phyloP scores from a whole-genome alignment of 2,797 vertebrate genomes.

The Borostomias antarcticus region DNA sequence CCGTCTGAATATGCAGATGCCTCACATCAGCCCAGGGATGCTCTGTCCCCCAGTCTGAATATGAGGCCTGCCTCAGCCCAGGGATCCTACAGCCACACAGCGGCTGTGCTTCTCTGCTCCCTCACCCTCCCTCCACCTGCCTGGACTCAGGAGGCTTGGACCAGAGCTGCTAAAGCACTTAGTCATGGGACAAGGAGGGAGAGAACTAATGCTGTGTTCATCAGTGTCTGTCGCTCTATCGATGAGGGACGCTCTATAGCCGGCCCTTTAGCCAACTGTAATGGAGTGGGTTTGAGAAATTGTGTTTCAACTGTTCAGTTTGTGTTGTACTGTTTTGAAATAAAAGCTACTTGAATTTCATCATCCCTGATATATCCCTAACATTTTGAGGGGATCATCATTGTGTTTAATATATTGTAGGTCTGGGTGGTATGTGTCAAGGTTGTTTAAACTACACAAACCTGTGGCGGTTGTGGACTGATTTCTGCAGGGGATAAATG shows the following conservation, averaged over 20 bases:
- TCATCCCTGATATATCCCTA: no score
- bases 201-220: constrained; percentile 60
- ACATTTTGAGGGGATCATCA: no score
- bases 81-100: constrained; percentile 62
- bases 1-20: constrained; percentile 63
- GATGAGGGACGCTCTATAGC: constrained; percentile 60
- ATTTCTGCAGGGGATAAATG: no score
- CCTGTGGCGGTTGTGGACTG: no score
- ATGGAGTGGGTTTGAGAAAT: constrained; percentile 66
- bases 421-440: no score
- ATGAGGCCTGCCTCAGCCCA: constrained; percentile 66
- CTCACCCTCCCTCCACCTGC: constrained; percentile 54
- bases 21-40: constrained; percentile 62
- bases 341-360: constrained; percentile 56
- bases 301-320: constrained; percentile 53
- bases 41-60: constrained; percentile 48
- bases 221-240: constrained; percentile 45
- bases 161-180: constrained; percentile 74
- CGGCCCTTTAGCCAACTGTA: constrained; percentile 65
- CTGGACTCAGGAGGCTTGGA: constrained; percentile 58
- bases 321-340: constrained; percentile 52
- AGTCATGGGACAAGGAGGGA: constrained; percentile 69
- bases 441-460: no score
- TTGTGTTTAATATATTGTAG: no score
- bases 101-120: constrained; percentile 56